Base-by-base conservation (phyloP, 2,113 vertebrate genomes). In the Hoplias malabaricus region DNA sequence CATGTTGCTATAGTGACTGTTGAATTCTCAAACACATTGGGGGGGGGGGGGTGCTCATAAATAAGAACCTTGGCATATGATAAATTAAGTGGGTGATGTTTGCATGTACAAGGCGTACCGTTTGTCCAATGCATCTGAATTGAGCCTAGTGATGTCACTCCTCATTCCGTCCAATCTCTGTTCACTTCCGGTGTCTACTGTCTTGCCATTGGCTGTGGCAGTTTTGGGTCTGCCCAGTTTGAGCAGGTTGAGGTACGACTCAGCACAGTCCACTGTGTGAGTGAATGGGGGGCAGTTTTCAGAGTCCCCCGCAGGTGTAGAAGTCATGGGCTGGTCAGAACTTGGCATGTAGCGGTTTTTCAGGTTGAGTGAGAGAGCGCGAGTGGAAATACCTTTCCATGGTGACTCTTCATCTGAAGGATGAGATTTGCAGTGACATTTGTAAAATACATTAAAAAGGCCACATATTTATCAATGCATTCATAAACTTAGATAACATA, bases 201-300 rank as follows among this genome's bases (percentile, higher is more conserved):
- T 86, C 0, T 85, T 68, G 21, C 86, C 66, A 2, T 86, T 90
- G 76, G 86, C 23, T 27, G 63, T 62, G 69, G 88, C 72, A 2
- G 84, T 31, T 42, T 82, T 76, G 36, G 77, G 57, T 43, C 82
- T 73, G 12, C 75, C 91, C 86, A 92, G 85, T 88, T 90, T 91
- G 68, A 93, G 9, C 48, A 93, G 92, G 88, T 92, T 93, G 84
- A 94, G 90, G 87, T 94, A 96, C 73, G 93, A 94, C 84, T 92
- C 90, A 0, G 88, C 87, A 0, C 81, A 78, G 54, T 80, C 88
- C 73, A 86, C 86, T 25, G 79, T 73, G 0, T 68, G 61, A 19
- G 83, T 71, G 0, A 89, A 82, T 46, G 85, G 75, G 70, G 84
- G 0, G 73, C 79, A 84, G 78, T 83, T 88, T 67, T 88, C 88